phyloP scores from a whole-genome alignment of 2,888 invertebrate genomes.

The Drosophila mimica region DNA sequence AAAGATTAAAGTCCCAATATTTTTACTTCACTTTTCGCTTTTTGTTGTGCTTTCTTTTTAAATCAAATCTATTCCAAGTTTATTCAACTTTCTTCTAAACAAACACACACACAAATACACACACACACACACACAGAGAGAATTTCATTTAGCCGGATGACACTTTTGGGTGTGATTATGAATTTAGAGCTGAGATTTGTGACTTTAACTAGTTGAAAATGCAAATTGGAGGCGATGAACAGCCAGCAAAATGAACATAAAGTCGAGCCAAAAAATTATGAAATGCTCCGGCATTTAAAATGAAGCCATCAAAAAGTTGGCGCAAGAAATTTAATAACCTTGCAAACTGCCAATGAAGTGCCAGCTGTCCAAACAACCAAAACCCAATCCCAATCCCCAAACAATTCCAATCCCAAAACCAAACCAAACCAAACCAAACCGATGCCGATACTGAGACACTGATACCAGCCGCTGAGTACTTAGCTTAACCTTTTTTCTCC shows the following conservation, averaged over 20 bases:
- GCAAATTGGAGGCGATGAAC: conserved; percentile 58
- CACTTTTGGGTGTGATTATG: conserved; percentile 76
- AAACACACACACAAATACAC: conserved; percentile 10
- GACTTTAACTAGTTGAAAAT: conserved; percentile 57
- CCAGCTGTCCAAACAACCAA: conserved; percentile 77
- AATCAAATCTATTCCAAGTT: conserved; percentile 2
- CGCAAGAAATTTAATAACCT: conserved; percentile 73
- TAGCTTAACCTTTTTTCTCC: conserved; percentile 67
- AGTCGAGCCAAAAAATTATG: conserved; percentile 23
- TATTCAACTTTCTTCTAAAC: neutral
- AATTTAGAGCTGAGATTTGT: conserved; percentile 71
- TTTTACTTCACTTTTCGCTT: neutral
- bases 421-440: neutral
- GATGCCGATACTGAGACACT: neutral
- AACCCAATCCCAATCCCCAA: conserved; percentile 5
- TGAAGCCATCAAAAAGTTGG: conserved; percentile 74
- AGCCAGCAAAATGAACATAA: conserved; percentile 23
- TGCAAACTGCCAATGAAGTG: conserved; percentile 71
- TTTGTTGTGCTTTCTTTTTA: neutral
- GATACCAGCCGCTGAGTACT: conserved; percentile 54
- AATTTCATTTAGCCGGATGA: conserved; percentile 61
- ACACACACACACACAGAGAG: conserved; percentile 17
- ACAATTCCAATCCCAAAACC: neutral
- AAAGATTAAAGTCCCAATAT: neutral
- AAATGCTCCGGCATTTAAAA: conserved; percentile 38